These are phyloP conservation scores for Lamprologus callipterus DNA, from an alignment of 2,113 vertebrate species.

Conservation along the genomic window DNA sequence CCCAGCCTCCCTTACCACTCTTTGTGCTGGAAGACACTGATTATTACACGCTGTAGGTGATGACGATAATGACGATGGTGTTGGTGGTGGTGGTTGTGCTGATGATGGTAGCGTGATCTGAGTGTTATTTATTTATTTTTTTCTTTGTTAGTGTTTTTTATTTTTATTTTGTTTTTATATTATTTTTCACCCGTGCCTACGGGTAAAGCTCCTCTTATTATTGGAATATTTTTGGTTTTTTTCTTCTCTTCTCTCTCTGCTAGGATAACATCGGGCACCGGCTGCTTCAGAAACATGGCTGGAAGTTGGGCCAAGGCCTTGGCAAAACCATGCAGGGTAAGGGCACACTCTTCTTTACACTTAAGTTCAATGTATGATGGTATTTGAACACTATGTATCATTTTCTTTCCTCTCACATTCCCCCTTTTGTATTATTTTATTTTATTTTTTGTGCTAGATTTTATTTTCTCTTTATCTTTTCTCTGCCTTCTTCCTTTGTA, in stretches of 20 bases:
- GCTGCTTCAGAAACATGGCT: slow-evolving; percentile 99
- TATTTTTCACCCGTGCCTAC: slow-evolving; percentile 64
- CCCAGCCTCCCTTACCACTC: slow-evolving; percentile 26
- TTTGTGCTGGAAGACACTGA: slow-evolving; percentile 66
- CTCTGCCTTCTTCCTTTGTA: slow-evolving; percentile 9
- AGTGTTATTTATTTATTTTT: slow-evolving; percentile 46
- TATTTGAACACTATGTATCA: not conserved
- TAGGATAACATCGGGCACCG: slow-evolving; percentile 99
- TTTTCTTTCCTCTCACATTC: slow-evolving; percentile 12
- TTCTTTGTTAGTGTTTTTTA: slow-evolving; percentile 26
- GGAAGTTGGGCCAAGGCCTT: slow-evolving; percentile 99
- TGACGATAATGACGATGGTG: slow-evolving; percentile 51
- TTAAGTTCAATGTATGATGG: not conserved
- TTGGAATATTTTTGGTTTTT: slow-evolving; percentile 99
- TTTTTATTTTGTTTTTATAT: not conserved
- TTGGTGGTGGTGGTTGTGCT: slow-evolving; percentile 63
- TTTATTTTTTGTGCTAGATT: not conserved
- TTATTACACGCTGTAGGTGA: slow-evolving; percentile 65
- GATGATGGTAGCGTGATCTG: slow-evolving; percentile 63
- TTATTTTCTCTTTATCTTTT: slow-evolving; percentile 12
- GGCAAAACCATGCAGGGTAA: slow-evolving; percentile 99
- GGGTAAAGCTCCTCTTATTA: slow-evolving; percentile 95
- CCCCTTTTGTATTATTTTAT: not conserved
- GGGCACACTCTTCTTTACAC: slow-evolving; percentile 44
- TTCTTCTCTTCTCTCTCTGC: slow-evolving; percentile 90